phyloP scores from a whole-genome alignment of 2,797 vertebrate genomes.

The Pyrocephalus nanus region DNA sequence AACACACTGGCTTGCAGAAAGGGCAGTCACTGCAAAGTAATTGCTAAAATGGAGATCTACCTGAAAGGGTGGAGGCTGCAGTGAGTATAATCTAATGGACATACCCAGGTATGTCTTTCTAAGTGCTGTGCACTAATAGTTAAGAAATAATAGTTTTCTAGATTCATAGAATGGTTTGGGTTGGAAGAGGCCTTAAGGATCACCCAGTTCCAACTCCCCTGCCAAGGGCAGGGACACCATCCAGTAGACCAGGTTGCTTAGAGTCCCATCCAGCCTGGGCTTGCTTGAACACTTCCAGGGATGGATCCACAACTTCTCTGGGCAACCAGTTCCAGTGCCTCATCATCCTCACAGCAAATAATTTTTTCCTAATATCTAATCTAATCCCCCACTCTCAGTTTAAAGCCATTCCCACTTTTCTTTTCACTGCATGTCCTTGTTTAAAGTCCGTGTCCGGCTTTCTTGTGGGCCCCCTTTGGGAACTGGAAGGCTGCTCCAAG shows the following conservation, averaged over 20 bases:
- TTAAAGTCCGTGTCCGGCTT: neutral
- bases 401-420: neutral
- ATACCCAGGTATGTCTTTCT: neutral
- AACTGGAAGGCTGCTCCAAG: neutral
- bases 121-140: neutral
- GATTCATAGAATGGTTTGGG: neutral
- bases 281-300: neutral
- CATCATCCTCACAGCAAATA: neutral
- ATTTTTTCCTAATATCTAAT: neutral
- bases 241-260: neutral
- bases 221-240: neutral
- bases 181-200: neutral
- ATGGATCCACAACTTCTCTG: neutral
- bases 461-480: neutral
- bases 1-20: neutral
- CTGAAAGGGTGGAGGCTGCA: neutral
- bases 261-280: neutral
- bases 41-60: neutral
- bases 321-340: neutral
- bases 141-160: neutral
- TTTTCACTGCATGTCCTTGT: neutral
- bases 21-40: neutral
- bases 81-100: neutral
- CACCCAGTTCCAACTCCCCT: neutral
- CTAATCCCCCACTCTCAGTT: neutral